Conservation (phyloP, 2,888 invertebrate species). For the Scaptomyza tumidula region DNA sequence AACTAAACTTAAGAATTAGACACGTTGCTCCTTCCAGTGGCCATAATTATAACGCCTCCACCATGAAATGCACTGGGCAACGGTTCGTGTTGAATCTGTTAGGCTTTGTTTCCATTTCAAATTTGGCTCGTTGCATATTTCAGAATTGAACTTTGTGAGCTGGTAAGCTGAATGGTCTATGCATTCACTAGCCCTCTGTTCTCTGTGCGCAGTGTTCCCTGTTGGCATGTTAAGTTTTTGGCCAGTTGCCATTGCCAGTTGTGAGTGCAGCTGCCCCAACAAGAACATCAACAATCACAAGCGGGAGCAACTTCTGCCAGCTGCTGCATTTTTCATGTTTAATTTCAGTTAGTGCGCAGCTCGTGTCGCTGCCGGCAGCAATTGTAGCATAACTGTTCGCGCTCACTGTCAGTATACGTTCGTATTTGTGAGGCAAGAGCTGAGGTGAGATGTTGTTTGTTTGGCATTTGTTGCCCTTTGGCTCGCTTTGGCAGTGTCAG, state of each 20-base stretch:
- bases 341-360: slow-evolving; percentile 74
- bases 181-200: background rate
- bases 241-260: slow-evolving; percentile 44
- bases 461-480: slow-evolving; percentile 31
- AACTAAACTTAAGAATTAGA: background rate
- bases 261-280: slow-evolving; percentile 23
- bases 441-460: slow-evolving; percentile 20
- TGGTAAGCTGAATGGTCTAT: slow-evolving; percentile 1
- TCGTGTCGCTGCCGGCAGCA: slow-evolving; percentile 29
- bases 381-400: slow-evolving; percentile 45
- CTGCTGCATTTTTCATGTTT: slow-evolving; percentile 76
- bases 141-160: slow-evolving; percentile 47
- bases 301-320: slow-evolving; percentile 20
- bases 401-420: slow-evolving; percentile 7
- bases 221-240: slow-evolving; percentile 28
- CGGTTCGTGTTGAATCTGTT: slow-evolving; percentile 27
- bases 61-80: slow-evolving; percentile 13
- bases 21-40: slow-evolving; percentile 10
- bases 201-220: too few relatives aligned
- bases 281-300: slow-evolving; percentile 22
- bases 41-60: background rate
- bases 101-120: slow-evolving; percentile 74
- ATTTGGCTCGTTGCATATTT: slow-evolving; percentile 72
- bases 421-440: slow-evolving; percentile 1
- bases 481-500: slow-evolving; percentile 25